phyloP scores from a whole-genome alignment of 2,113 vertebrate genomes.

The Dascyllus trimaculatus region DNA sequence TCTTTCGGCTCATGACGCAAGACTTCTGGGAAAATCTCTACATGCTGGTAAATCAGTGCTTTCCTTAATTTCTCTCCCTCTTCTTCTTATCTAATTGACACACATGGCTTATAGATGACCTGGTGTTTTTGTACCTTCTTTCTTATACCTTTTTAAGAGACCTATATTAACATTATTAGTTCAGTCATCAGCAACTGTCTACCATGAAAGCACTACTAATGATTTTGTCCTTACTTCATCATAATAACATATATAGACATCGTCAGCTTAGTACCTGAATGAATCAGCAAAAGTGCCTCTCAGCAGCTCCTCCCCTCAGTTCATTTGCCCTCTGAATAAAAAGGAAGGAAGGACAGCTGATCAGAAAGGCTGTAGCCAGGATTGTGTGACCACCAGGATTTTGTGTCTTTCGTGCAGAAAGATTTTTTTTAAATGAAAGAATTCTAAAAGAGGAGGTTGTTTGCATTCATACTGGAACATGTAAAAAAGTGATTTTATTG shows the following conservation, averaged over 20 bases:
- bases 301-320: slow-evolving; percentile 18
- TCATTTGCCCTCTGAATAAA: slow-evolving; percentile 45
- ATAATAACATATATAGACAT: slow-evolving; percentile 29
- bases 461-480: slow-evolving; percentile 2
- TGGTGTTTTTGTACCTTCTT: too few species aligned
- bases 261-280: slow-evolving; percentile 48
- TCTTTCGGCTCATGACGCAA: slow-evolving; percentile 99
- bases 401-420: neutral
- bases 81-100: neutral
- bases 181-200: neutral
- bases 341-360: slow-evolving; percentile 26
- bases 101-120: too few species aligned
- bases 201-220: slow-evolving; percentile 34
- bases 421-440: neutral
- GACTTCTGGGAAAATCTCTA: slow-evolving; percentile 99
- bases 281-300: slow-evolving; percentile 57
- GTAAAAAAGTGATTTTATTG: neutral
- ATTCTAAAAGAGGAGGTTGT: neutral
- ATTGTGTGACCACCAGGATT: too few species aligned
- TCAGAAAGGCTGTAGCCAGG: slow-evolving; percentile 9
- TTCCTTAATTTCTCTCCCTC: rapidly evolving
- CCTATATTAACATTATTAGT: too few species aligned
- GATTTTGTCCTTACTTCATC: slow-evolving; percentile 38
- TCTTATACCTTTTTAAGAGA: too few species aligned
- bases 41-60: slow-evolving; percentile 88